Conservation (phyloP, 2,888 invertebrate genomes). For the Drosophila anomelani region DNA sequence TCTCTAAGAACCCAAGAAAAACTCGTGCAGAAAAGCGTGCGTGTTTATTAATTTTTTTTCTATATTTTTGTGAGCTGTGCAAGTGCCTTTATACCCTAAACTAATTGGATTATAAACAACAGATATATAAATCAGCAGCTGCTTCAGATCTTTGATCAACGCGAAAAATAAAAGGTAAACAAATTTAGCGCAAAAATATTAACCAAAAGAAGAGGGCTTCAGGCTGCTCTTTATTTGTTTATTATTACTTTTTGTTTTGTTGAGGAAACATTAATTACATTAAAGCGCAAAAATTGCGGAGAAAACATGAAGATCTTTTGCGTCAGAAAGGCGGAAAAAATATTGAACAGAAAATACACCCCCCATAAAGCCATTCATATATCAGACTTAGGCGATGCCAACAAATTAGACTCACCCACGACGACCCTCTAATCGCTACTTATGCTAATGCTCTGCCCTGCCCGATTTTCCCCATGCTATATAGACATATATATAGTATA, state of each 20-base stretch:
- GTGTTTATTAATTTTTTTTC: not conserved
- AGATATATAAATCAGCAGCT: not conserved
- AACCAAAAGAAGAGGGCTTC: not conserved
- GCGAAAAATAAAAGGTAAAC: constrained; percentile 8
- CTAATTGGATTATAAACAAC: constrained; percentile 15
- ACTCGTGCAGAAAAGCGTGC: constrained; percentile 2
- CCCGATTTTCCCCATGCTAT: not conserved
- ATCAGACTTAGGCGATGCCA: constrained; percentile 49
- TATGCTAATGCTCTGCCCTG: constrained; percentile 38
- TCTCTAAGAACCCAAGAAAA: constrained; percentile 3
- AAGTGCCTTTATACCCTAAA: not conserved
- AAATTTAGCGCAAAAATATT: not conserved
- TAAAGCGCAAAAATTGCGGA: not conserved
- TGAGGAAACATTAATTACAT: not conserved
- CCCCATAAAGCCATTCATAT: constrained; percentile 20
- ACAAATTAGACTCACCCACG: constrained; percentile 41
- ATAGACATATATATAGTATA: not conserved
- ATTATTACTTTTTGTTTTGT: not conserved
- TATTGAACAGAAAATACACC: not conserved
- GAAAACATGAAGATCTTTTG: constrained; percentile 6
- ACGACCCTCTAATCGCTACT: constrained; percentile 42
- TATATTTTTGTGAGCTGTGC: constrained; percentile 3
- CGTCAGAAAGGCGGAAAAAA: constrained; percentile 3
- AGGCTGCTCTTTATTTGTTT: not conserved
- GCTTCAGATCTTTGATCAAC: constrained; percentile 1